These are phyloP conservation scores for Trichogramma dendrolimi DNA, from an alignment of 2,888 invertebrate species.

Conservation along the genomic window DNA sequence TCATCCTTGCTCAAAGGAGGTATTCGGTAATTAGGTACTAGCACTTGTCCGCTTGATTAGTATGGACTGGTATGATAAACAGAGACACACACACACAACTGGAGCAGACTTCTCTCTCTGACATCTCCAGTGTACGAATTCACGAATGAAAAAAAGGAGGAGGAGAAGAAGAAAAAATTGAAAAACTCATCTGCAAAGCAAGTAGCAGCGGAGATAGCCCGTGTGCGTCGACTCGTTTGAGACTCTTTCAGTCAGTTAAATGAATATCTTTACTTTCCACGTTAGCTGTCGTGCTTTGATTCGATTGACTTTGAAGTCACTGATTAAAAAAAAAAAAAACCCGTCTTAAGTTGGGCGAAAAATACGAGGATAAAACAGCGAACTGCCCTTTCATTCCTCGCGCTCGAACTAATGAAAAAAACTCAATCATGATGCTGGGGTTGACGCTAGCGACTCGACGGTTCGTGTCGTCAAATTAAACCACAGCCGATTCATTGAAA, in stretches of 20 bases:
- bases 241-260: conserved; percentile 34
- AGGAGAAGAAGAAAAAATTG: conserved; percentile 13
- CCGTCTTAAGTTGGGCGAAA: conserved; percentile 5
- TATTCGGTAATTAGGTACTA: neutral
- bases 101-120: no score
- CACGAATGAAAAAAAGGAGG: conserved; percentile 4
- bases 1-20: conserved; percentile 1
- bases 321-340: conserved; percentile 48
- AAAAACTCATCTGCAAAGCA: neutral
- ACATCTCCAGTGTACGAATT: neutral
- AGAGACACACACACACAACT: conserved; percentile 10
- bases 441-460: no score
- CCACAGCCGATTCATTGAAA: no score
- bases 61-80: conserved; percentile 21
- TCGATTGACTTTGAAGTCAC: conserved; percentile 49
- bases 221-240: conserved; percentile 36
- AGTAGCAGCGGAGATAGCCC: neutral
- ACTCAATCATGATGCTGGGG: no score
- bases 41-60: conserved; percentile 24
- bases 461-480: no score
- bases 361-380: no score
- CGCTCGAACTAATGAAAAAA: no score
- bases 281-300: conserved; percentile 36
- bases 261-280: conserved; percentile 26
- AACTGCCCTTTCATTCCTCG: no score